phyloP scores from a whole-genome alignment of 2,797 vertebrate genomes.

The Anomalospiza imberbis region DNA sequence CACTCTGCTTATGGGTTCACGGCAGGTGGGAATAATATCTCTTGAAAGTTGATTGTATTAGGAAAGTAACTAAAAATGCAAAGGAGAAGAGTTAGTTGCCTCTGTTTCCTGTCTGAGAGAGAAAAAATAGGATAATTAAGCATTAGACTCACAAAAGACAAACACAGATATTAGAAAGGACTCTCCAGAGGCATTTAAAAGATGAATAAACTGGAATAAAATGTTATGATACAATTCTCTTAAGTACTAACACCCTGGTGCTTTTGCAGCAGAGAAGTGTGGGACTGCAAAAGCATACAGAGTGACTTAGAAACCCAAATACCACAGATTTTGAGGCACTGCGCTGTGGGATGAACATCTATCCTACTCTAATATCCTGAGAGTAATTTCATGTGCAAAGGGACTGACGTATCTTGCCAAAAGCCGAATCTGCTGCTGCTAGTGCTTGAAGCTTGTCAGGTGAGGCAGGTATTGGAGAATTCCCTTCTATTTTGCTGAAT shows the following conservation, averaged over 20 bases:
- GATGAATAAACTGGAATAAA: background rate
- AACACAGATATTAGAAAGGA: background rate
- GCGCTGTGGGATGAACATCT: background rate
- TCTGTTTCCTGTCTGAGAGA: background rate
- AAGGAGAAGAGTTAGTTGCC: background rate
- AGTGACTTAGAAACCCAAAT: background rate
- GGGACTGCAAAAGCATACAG: background rate
- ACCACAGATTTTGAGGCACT: background rate
- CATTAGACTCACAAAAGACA: background rate
- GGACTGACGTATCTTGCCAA: background rate
- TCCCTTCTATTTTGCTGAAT: constrained; percentile 52
- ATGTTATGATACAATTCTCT: background rate
- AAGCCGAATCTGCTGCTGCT: constrained; percentile 17
- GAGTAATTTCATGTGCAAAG: background rate
- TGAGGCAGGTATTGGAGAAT: constrained; percentile 42
- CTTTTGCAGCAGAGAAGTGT: background rate
- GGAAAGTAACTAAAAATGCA: constrained; percentile 38
- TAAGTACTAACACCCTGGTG: background rate
- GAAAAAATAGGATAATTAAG: background rate
- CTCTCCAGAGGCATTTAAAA: background rate
- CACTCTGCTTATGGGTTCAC: constrained; percentile 14
- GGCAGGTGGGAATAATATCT: constrained; percentile 32
- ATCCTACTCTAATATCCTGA: background rate
- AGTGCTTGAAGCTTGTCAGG: constrained; percentile 44
- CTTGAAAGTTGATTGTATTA: constrained; percentile 46